Evolutionary conservation across 2,113 vertebrate genomes (phyloP), one percentile per base, ranked within the genome.

Genomic region (Budorcas taxicolor): DNA sequence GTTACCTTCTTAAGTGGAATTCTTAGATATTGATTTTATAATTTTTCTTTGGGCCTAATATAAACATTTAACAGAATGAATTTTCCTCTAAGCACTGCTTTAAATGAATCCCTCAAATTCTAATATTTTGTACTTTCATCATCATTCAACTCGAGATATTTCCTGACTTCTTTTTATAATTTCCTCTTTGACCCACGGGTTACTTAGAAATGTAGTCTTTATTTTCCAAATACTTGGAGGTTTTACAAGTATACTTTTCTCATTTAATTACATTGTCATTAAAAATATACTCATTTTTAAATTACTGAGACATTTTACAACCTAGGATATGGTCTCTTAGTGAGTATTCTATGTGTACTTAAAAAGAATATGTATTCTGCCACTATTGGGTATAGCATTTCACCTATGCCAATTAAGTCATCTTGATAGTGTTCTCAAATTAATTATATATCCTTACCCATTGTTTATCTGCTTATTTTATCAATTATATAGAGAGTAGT

Each of bases 201-300:
- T 84, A 57, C 67, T 53, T 95, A 64, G 23, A 91, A 80, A 27
- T n/a, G 55, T 50, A 9, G 78, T 57, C 15, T 87, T 97, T 84
- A 94, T 84, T 91, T 97, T 94, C 88, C 40, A 80, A 80, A 71
- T 89, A 88, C n/a, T 64, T 82, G 8, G 60, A 60, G 36, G 86
- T 50, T 87, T 85, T 40, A 60, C 40, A 94, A 13, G 45, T 23
- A 43, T 15, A 64, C 19, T 83, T 90, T 91, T 94, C 11, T 94
- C 36, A 45, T 23, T 94, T 96, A 78, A 91, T 78, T 93, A 74
- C 7, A 62, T 95, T 71, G 71, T 71, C 67, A 94, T 76, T 11
- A 87, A 86, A 95, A 52, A 87, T 8, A 55, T 9, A 78, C 4
- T 88, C 17, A 29, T 80, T 91, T 87, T 45, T 23, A 71, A 92